phyloP scores from a whole-genome alignment of 2,113 vertebrate genomes.

The Chroicocephalus ridibundus region DNA sequence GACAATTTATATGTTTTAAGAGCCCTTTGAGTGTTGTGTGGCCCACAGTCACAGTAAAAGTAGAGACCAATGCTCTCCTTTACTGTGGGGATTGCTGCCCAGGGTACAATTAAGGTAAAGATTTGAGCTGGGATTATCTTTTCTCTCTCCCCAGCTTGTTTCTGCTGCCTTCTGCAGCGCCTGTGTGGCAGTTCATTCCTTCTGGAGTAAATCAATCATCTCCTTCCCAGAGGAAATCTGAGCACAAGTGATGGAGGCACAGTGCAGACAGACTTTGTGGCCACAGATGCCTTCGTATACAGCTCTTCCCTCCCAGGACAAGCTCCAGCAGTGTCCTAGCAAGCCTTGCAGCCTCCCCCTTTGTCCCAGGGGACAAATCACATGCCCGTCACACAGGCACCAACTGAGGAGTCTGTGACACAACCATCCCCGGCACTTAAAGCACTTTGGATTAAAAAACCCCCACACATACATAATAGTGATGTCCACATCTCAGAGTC shows the following conservation, averaged over 20 bases:
- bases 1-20: not conserved
- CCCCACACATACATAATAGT: not conserved
- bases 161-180: not conserved
- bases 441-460: not conserved
- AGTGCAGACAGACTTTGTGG: not conserved
- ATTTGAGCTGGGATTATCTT: not conserved
- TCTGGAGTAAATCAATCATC: slow-evolving; percentile 45
- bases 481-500: not conserved
- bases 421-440: not conserved
- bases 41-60: not conserved
- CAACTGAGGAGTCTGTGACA: not conserved
- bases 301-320: not conserved
- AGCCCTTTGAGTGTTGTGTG: not conserved
- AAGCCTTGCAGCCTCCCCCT: not conserved
- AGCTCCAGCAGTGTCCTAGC: not conserved
- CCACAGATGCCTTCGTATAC: not conserved
- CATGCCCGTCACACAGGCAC: not conserved
- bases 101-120: not conserved
- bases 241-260: not conserved
- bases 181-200: not conserved
- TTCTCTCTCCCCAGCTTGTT: not conserved
- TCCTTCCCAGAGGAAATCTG: slow-evolving; percentile 29
- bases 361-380: not conserved
- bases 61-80: not conserved
- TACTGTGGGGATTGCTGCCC: not conserved